Conservation (phyloP, 2,113 vertebrate genomes). For the Microcebus tavaratra region DNA sequence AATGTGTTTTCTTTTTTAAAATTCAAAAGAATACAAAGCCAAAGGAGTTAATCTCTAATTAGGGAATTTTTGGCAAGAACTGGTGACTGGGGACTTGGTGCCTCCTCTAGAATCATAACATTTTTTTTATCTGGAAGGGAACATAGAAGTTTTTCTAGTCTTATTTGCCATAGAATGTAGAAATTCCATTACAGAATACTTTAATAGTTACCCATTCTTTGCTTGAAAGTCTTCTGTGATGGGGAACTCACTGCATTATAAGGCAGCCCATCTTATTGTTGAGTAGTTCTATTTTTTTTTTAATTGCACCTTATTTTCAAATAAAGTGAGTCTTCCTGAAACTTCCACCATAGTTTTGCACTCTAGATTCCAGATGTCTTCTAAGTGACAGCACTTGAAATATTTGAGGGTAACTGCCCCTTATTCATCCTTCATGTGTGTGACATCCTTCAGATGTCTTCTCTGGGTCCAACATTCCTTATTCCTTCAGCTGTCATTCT, state of each 20-base stretch:
- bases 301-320: conserved; percentile 6
- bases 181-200: conserved; percentile 10
- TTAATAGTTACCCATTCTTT: conserved; percentile 8
- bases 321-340: conserved; percentile 4
- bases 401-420: neutral
- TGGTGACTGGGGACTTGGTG: neutral
- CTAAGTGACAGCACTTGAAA: neutral
- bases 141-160: neutral
- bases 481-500: neutral
- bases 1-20: conserved; percentile 19
- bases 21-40: conserved; percentile 13
- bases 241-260: neutral
- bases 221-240: neutral
- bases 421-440: neutral
- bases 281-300: neutral
- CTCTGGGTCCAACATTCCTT: neutral
- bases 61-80: neutral
- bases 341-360: neutral
- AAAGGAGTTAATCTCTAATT: conserved; percentile 29
- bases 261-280: neutral
- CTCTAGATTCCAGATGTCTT: neutral
- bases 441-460: neutral
- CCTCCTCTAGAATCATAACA: neutral
- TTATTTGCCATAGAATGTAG: conserved; percentile 29
- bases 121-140: conserved; percentile 50